phyloP scores from a whole-genome alignment of 2,888 invertebrate species.

The Calliscelio sp. region DNA sequence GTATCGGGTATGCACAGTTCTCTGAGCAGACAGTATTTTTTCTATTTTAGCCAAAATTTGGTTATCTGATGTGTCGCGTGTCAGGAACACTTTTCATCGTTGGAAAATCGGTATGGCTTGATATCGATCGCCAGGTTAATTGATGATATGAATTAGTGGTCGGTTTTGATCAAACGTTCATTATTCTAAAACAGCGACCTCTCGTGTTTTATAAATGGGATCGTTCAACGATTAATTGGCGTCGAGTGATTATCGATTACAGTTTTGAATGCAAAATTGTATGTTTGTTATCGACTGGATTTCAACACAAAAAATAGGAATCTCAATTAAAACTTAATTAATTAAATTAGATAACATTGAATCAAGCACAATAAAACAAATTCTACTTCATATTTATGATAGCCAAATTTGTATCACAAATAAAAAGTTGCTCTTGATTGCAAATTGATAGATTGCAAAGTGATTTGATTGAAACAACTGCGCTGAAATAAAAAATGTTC shows the following conservation, averaged over 20 bases:
- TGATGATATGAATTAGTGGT: constrained; percentile 45
- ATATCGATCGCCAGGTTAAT: constrained; percentile 21
- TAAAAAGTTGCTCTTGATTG: too few species aligned
- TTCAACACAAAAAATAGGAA: too few species aligned
- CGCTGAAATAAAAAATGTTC: too few species aligned
- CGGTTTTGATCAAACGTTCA: constrained; percentile 30
- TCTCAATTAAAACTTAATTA: too few species aligned
- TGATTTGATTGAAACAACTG: too few species aligned
- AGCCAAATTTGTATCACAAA: too few species aligned
- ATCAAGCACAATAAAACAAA: too few species aligned
- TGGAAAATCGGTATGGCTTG: constrained; percentile 16
- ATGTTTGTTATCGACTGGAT: too few species aligned
- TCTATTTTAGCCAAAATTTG: not conserved
- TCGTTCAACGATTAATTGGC: constrained; percentile 32
- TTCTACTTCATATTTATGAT: too few species aligned
- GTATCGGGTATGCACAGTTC: constrained; percentile 24
- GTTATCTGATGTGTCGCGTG: constrained; percentile 12
- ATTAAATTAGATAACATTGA: too few species aligned
- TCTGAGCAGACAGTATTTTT: constrained; percentile 11
- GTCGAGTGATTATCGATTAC: constrained; percentile 31
- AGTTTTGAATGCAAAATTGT: constrained; percentile 11
- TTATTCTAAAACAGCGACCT: constrained; percentile 39
- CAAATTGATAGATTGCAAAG: too few species aligned
- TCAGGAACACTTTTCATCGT: constrained; percentile 39
- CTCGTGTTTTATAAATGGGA: constrained; percentile 44